Evolutionary conservation across 92 coral and sea anemone genomes (phyloP).

Genomic region (Paramuricea clavata): DNA sequence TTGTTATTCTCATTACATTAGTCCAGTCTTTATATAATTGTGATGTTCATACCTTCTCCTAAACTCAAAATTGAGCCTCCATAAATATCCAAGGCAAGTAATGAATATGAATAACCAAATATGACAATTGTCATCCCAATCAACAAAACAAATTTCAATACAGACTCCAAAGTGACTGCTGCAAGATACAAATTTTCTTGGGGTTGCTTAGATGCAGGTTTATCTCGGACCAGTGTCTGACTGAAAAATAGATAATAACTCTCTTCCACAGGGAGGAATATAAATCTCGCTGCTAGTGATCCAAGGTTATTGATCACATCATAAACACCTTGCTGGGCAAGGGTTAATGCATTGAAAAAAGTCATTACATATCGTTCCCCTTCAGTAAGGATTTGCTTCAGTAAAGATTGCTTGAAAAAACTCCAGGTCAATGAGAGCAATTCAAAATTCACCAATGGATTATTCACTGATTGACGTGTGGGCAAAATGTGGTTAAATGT

Average conservation of each 20-base stretch:
- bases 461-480: slow-evolving; percentile 31
- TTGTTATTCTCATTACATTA: background rate
- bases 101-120: slow-evolving; percentile 95
- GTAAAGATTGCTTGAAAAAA: slow-evolving; percentile 94
- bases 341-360: slow-evolving; percentile 85
- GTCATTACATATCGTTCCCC: slow-evolving; percentile 99
- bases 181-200: slow-evolving; percentile 78
- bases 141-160: slow-evolving; percentile 86
- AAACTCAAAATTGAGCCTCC: slow-evolving; percentile 92
- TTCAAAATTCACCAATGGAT: slow-evolving; percentile 74
- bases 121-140: slow-evolving; percentile 88
- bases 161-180: slow-evolving; percentile 88
- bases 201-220: slow-evolving; percentile 79
- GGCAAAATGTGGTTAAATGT: slow-evolving; percentile 83
- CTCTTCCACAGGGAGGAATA: slow-evolving; percentile 96
- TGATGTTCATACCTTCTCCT: slow-evolving; percentile 83
- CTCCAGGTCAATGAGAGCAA: slow-evolving; percentile 92
- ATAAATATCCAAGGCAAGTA: slow-evolving; percentile 90
- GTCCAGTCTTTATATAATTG: too few relatives aligned
- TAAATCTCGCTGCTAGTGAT: slow-evolving; percentile 92
- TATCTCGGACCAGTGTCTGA: slow-evolving; percentile 81
- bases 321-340: slow-evolving; percentile 97
- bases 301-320: slow-evolving; percentile 96
- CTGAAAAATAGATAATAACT: slow-evolving; percentile 97
- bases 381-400: slow-evolving; percentile 94